A percentile compares a stretch with the other conserved stretches of the same genome.
These are phyloP conservation scores for Dicrostonyx torquatus DNA, from an alignment of 2,797 vertebrate species.

Conservation along the genomic window DNA sequence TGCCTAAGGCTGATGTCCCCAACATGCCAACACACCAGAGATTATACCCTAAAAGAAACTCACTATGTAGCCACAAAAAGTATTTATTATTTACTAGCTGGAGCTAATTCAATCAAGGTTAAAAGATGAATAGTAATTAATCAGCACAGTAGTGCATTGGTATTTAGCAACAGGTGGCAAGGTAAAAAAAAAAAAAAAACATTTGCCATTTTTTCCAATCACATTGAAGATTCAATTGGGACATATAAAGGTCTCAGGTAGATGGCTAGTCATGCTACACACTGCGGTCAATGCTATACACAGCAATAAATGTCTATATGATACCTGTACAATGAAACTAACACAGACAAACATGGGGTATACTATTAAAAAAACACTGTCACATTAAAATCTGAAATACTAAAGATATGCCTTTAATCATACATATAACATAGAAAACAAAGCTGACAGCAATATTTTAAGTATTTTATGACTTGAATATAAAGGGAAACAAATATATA, in stretches of 20 bases:
- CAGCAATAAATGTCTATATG: background rate
- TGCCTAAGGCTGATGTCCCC: background rate
- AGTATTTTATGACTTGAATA: constrained; percentile 23
- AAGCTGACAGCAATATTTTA: background rate
- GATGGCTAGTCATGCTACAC: no score
- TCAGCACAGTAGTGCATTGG: background rate
- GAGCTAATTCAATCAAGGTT: constrained; percentile 36
- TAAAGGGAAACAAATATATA: background rate
- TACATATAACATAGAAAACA: background rate
- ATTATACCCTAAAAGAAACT: background rate
- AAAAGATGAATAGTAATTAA: background rate
- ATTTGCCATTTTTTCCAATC: background rate
- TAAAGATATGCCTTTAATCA: constrained; percentile 21
- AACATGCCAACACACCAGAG: no score
- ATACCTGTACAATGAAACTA: background rate
- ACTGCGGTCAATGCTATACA: no score
- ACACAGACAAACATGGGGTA: background rate
- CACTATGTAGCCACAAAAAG: background rate
- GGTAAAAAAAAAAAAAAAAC: background rate
- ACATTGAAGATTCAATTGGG: no score
- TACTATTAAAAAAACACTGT: constrained; percentile 47
- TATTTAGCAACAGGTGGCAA: background rate
- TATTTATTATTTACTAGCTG: constrained; percentile 51
- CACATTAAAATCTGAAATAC: constrained; percentile 40
- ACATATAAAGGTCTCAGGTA: no score